phyloP scores from a whole-genome alignment of 2,888 invertebrate genomes.

The Agonopterix subpropinquella region DNA sequence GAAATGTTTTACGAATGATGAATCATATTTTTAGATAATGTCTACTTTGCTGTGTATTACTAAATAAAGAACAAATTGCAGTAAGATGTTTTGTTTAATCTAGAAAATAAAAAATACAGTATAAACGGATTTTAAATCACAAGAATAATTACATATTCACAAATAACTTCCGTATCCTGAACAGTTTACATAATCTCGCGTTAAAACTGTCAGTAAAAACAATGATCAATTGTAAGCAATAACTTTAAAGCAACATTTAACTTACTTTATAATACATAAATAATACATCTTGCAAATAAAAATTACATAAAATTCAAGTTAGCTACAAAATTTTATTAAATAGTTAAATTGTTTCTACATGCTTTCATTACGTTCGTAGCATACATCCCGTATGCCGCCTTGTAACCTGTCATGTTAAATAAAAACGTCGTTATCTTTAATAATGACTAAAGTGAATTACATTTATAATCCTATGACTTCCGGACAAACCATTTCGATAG shows the following conservation, averaged over 20 bases:
- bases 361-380: conserved; percentile 45
- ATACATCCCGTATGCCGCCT: conserved; percentile 28
- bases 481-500: conserved; percentile 33
- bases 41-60: not conserved
- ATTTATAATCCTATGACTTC: conserved; percentile 35
- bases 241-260: conserved; percentile 73
- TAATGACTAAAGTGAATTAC: conserved; percentile 36
- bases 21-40: not conserved
- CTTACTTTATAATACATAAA: conserved; percentile 74
- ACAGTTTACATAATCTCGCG: conserved; percentile 57
- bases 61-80: conserved; percentile 44
- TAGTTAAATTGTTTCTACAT: conserved; percentile 67
- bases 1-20: not conserved
- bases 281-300: conserved; percentile 73
- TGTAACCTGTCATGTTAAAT: conserved; percentile 40
- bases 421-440: conserved; percentile 16
- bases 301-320: conserved; percentile 72
- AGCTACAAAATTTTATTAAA: conserved; percentile 66
- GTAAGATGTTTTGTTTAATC: conserved; percentile 74
- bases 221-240: conserved; percentile 62
- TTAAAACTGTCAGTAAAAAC: conserved; percentile 62
- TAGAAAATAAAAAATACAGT: conserved; percentile 75
- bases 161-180: conserved; percentile 63
- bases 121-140: conserved; percentile 75
- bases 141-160: conserved; percentile 77